These are phyloP conservation scores for Phoxinus phoxinus DNA, from an alignment of 2,113 vertebrate genomes.

Conservation along the genomic window DNA sequence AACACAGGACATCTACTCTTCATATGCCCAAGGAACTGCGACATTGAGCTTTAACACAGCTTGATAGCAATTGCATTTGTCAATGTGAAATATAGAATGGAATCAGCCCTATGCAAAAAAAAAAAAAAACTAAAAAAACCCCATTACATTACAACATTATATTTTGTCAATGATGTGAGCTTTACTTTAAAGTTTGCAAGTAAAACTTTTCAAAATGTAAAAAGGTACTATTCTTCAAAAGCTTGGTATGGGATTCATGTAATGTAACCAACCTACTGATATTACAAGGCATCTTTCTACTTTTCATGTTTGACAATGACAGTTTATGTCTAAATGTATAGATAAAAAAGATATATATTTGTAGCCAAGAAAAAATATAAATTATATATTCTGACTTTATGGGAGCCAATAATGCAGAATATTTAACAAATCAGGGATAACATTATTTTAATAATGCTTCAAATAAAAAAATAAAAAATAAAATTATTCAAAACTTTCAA, in stretches of 20 bases:
- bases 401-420: constrained; percentile 34
- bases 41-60: constrained; percentile 60
- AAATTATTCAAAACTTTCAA: background rate
- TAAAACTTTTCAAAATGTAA: background rate
- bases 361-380: constrained; percentile 51
- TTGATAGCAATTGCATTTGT: constrained; percentile 58
- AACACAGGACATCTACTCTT: constrained; percentile 28
- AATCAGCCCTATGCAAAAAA: background rate
- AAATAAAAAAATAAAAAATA: background rate
- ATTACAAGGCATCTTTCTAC: constrained; percentile 23
- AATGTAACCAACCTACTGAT: constrained; percentile 43
- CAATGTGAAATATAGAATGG: constrained; percentile 49
- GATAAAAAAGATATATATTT: constrained; percentile 39
- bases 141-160: background rate
- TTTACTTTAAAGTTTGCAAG: background rate
- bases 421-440: constrained; percentile 49
- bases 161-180: constrained; percentile 8
- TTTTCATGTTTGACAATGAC: constrained; percentile 54
- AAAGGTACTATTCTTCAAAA: constrained; percentile 5
- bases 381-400: constrained; percentile 46
- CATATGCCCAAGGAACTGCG: constrained; percentile 70
- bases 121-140: background rate
- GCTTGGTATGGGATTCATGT: constrained; percentile 25
- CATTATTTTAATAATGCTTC: constrained; percentile 20
- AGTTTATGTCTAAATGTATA: constrained; percentile 61